A percentile compares a stretch with the other conserved stretches of the same genome.
Evolutionary conservation across 2,113 vertebrate species (phyloP).

Genomic region (Crotophaga sulcirostris): DNA sequence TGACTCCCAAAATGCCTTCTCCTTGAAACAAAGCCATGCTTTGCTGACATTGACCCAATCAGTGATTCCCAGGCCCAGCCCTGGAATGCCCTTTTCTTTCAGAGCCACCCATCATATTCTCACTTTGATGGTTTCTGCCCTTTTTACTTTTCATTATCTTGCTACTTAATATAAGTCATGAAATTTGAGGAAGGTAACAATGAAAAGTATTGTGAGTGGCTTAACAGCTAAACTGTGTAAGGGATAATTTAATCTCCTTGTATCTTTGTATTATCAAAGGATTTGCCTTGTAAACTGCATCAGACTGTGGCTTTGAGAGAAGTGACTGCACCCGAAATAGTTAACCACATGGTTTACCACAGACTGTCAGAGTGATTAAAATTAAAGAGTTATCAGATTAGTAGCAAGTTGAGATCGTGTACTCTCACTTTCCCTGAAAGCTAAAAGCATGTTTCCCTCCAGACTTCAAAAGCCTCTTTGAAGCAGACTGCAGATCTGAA

Average conservation of each 20-base stretch:
- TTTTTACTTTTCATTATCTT: not conserved
- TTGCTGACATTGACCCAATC: not conserved
- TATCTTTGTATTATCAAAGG: constrained; percentile 3
- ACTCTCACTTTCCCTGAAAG: constrained; percentile 68
- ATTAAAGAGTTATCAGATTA: constrained; percentile 69
- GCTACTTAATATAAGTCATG: not conserved
- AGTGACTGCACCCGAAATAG: constrained; percentile 47
- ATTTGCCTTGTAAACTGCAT: not conserved
- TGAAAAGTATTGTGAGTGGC: not conserved
- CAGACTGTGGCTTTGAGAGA: constrained; percentile 48
- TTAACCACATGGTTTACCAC: constrained; percentile 71
- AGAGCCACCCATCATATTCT: not conserved
- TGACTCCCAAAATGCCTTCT: not conserved
- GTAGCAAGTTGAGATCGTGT: constrained; percentile 34
- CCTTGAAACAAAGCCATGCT: not conserved
- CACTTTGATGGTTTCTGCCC: not conserved
- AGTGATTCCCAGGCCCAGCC: not conserved
- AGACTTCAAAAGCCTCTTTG: constrained; percentile 67
- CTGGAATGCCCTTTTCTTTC: not conserved
- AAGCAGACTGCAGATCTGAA: constrained; percentile 51
- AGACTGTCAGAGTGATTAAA: constrained; percentile 66
- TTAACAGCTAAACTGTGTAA: not conserved
- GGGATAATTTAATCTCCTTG: not conserved
- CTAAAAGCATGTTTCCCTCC: constrained; percentile 51
- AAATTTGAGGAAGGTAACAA: not conserved